Evolutionary conservation across 2,888 invertebrate species (phyloP).

Genomic region (Podotricha telesiphe): DNA sequence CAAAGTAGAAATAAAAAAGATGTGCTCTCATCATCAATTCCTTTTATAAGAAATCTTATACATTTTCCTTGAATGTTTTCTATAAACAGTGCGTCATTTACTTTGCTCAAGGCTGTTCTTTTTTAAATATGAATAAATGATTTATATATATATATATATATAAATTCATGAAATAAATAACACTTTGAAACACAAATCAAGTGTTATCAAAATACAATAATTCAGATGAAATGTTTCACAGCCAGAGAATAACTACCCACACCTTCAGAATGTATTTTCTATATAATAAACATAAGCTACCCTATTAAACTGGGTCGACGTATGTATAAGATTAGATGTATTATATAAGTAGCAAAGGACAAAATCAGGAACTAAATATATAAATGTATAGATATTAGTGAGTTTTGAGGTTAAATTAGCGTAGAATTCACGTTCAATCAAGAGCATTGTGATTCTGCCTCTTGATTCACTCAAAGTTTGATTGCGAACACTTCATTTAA

Average conservation of each 20-base stretch:
- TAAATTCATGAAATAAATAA: no score
- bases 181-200: no score
- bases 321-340: neutral
- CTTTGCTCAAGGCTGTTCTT: neutral
- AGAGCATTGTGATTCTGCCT: slow-evolving; percentile 19
- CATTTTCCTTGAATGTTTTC: slow-evolving; percentile 9
- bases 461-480: slow-evolving; percentile 16
- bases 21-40: slow-evolving; percentile 12
- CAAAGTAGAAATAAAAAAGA: slow-evolving; percentile 10
- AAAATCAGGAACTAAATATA: neutral
- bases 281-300: no score
- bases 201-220: no score
- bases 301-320: neutral
- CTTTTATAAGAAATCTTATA: slow-evolving; percentile 13
- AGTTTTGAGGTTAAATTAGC: slow-evolving; percentile 16
- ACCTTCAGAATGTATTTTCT: no score
- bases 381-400: slow-evolving; percentile 3
- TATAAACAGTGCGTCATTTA: slow-evolving; percentile 1
- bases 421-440: slow-evolving; percentile 22
- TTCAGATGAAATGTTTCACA: no score
- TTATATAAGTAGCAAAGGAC: neutral
- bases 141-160: neutral
- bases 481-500: slow-evolving; percentile 21
- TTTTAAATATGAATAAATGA: neutral
- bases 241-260: no score